Conservation (phyloP, 2,888 invertebrate genomes). For the Xestia rhomboidea region DNA sequence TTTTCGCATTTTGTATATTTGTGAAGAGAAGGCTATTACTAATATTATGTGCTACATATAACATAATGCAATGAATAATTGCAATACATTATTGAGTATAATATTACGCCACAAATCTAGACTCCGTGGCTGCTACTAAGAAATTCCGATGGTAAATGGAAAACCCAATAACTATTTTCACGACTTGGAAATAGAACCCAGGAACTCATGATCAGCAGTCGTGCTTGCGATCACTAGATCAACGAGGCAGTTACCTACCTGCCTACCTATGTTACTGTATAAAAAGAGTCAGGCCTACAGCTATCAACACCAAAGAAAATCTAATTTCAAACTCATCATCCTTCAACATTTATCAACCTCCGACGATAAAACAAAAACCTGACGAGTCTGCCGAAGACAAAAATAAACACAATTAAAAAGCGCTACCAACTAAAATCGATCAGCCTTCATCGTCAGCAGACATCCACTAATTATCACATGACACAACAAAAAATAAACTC, state of each 20-base stretch:
- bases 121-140: no score
- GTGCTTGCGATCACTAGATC: no score
- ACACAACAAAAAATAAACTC: slow-evolving; percentile 42
- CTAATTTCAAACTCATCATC: not conserved
- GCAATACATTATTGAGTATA: no score
- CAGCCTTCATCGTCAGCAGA: slow-evolving; percentile 28
- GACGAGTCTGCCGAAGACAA: not conserved
- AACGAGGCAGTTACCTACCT: no score
- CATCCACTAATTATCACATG: slow-evolving; percentile 45
- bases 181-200: no score
- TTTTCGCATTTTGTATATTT: not conserved
- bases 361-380: not conserved
- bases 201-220: no score
- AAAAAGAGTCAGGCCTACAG: not conserved
- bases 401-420: slow-evolving; percentile 33
- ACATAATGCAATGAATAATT: no score
- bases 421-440: slow-evolving; percentile 40
- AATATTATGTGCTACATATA: not conserved
- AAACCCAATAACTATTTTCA: no score
- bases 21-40: not conserved
- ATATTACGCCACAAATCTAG: no score
- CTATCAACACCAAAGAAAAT: not conserved
- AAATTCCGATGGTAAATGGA: no score
- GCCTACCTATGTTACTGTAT: no score
- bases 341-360: not conserved